phyloP scores from a whole-genome alignment of 2,888 invertebrate genomes.

The Luperina nickerlii region DNA sequence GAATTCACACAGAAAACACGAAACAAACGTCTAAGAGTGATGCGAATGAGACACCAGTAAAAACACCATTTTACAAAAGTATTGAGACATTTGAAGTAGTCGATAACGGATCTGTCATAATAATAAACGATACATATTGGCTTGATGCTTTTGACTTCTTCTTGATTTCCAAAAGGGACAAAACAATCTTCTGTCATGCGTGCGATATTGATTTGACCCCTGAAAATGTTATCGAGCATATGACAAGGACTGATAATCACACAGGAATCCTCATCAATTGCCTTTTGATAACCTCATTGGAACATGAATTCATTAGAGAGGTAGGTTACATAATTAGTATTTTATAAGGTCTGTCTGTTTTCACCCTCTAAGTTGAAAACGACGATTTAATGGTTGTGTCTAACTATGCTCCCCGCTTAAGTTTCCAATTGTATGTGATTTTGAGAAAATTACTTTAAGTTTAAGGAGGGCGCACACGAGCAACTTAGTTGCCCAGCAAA shows the following conservation, averaged over 20 bases:
- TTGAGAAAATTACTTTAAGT: not conserved
- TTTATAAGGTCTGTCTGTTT: not conserved
- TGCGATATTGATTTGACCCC: slow-evolving; percentile 47
- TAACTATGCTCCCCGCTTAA: not conserved
- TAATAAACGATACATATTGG: slow-evolving; percentile 44
- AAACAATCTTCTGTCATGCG: slow-evolving; percentile 30
- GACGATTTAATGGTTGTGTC: not conserved
- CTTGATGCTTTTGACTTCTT: slow-evolving; percentile 24
- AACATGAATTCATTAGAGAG: slow-evolving; percentile 55
- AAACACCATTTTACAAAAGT: not conserved
- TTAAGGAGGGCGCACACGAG: too few species aligned
- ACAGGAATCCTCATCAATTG: not conserved
- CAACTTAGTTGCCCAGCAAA: too few species aligned
- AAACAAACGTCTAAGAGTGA: not conserved
- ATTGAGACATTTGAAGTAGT: not conserved
- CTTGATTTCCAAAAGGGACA: slow-evolving; percentile 12
- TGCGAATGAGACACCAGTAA: not conserved
- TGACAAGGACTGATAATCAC: not conserved
- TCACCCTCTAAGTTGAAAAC: not conserved
- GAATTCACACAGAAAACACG: slow-evolving; percentile 37
- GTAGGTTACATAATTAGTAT: slow-evolving; percentile 9
- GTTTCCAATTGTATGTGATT: not conserved
- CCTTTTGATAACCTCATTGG: slow-evolving; percentile 36
- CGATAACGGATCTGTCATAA: not conserved
- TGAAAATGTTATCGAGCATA: slow-evolving; percentile 25